Conservation (phyloP, 2,888 invertebrate genomes). For the Stenotaenia linearis region DNA sequence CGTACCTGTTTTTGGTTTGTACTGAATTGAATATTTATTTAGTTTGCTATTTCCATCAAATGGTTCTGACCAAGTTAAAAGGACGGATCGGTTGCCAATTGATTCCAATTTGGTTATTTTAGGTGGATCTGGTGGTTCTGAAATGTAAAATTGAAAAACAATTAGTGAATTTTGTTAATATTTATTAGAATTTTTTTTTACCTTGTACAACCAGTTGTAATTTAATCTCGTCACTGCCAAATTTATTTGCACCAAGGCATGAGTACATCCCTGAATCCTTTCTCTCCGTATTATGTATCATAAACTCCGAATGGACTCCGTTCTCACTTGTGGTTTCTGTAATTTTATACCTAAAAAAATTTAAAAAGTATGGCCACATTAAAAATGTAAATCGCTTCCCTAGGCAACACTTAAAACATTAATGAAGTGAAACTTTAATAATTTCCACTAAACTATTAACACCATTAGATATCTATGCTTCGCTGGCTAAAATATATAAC, state of each 20-base stretch:
- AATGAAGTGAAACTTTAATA: background rate
- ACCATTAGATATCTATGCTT: background rate
- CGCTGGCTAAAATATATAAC: too few species aligned
- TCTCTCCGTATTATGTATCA: conserved; percentile 41
- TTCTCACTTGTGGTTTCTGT: conserved; percentile 40
- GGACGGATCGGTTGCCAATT: conserved; percentile 41
- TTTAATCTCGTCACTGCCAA: conserved; percentile 43
- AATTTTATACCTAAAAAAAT: conserved; percentile 28
- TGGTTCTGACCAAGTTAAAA: conserved; percentile 43
- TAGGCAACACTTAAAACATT: background rate
- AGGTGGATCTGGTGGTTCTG: conserved; percentile 45
- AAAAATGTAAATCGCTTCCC: background rate
- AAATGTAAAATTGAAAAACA: background rate
- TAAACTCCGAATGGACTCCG: conserved; percentile 41
- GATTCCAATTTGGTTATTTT: conserved; percentile 40
- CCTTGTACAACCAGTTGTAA: conserved; percentile 45
- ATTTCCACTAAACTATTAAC: background rate
- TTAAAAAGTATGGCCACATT: background rate
- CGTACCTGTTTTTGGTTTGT: conserved; percentile 38
- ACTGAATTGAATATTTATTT: conserved; percentile 43
- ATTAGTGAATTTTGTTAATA: too few species aligned
- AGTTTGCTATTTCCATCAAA: conserved; percentile 46
- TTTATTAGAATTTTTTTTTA: too few species aligned
- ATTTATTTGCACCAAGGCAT: conserved; percentile 45
- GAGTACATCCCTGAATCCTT: conserved; percentile 45